phyloP scores from a whole-genome alignment of 2,113 vertebrate genomes.

The Tinamus guttatus region DNA sequence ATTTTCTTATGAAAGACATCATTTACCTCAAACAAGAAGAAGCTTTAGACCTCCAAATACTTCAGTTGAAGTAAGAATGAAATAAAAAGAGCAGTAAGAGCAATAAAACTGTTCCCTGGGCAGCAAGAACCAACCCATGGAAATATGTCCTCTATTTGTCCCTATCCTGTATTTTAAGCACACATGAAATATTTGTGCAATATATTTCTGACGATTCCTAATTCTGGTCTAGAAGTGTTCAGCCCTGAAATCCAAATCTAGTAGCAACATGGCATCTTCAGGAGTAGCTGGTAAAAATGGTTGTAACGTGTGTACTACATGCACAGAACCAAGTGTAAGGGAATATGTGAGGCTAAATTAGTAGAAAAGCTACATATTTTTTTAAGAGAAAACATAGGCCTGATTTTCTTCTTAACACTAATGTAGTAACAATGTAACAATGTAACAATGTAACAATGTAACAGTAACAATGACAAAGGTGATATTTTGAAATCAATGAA shows the following conservation, averaged over 20 bases:
- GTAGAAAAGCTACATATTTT: background rate
- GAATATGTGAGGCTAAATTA: accelerated
- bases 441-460: background rate
- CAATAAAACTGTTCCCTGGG: background rate
- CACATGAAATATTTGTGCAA: background rate
- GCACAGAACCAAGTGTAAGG: accelerated
- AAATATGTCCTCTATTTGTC: background rate
- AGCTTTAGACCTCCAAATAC: background rate
- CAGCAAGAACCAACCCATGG: background rate
- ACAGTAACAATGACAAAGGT: background rate
- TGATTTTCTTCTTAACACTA: background rate
- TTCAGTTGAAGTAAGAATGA: background rate
- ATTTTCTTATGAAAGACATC: background rate
- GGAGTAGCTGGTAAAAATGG: background rate
- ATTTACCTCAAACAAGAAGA: background rate
- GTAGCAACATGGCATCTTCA: background rate
- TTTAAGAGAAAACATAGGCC: accelerated
- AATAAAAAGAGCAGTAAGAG: background rate
- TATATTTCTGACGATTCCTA: background rate
- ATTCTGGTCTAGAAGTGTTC: background rate
- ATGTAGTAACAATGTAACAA: background rate
- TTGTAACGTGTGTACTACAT: accelerated
- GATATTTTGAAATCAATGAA: background rate
- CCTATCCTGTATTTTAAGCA: accelerated
- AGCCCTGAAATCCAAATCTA: background rate